These are phyloP conservation scores for Atherinomorus stipes DNA, from an alignment of 2,113 vertebrate species.

Conservation along the genomic window DNA sequence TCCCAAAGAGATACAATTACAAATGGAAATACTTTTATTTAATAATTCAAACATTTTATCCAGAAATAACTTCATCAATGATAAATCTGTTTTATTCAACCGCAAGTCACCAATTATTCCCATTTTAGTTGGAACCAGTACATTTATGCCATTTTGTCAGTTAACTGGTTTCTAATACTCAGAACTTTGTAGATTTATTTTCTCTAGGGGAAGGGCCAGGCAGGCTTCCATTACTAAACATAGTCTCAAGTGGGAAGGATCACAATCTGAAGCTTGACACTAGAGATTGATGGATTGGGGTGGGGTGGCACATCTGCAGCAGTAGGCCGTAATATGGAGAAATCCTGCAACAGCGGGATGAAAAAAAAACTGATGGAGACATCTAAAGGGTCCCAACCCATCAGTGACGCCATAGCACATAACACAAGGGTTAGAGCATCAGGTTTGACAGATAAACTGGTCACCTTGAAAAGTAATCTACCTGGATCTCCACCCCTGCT, in stretches of 20 bases:
- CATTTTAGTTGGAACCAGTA: neutral
- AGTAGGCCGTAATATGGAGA: slow-evolving; percentile 13
- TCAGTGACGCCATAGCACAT: neutral
- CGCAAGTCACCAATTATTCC: neutral
- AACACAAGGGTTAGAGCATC: slow-evolving; percentile 15
- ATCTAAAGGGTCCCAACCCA: slow-evolving; percentile 11
- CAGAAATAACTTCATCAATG: neutral
- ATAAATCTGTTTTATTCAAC: neutral
- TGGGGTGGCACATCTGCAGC: slow-evolving; percentile 30
- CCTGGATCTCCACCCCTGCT: slow-evolving; percentile 29
- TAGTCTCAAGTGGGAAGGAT: slow-evolving; percentile 11
- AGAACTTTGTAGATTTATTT: neutral
- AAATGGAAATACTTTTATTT: neutral
- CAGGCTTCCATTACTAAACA: slow-evolving; percentile 10
- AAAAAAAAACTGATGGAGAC: slow-evolving; percentile 32
- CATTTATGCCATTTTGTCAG: neutral
- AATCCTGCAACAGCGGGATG: slow-evolving; percentile 5
- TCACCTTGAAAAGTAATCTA: slow-evolving; percentile 68
- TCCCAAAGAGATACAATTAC: neutral
- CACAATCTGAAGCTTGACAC: slow-evolving; percentile 3
- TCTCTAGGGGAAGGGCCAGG: slow-evolving; percentile 1
- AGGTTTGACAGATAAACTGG: slow-evolving; percentile 52
- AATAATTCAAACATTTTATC: neutral
- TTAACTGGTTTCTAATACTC: neutral
- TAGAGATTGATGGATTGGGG: slow-evolving; percentile 3